Evolutionary conservation across 1,140 invertebrate genomes (phyloP).

Genomic region (Telenomus remus): DNA sequence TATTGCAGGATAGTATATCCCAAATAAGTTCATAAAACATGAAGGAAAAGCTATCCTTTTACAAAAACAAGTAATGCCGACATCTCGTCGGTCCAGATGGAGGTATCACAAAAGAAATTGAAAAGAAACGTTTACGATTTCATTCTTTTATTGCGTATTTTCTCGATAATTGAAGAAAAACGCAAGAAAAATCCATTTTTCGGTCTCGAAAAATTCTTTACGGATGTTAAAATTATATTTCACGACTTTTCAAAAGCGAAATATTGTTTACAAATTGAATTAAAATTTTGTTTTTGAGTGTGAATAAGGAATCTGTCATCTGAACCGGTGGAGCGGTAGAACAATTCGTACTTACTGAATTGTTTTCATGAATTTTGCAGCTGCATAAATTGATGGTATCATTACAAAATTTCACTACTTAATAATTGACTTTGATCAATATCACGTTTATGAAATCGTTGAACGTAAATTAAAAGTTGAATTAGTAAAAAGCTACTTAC

Average conservation of each 20-base stretch:
- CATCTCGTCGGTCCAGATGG: conserved; percentile 26
- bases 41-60: conserved; percentile 51
- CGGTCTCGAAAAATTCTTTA: no score
- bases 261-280: no score
- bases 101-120: no score
- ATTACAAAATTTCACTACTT: conserved; percentile 14
- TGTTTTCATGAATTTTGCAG: conserved; percentile 10
- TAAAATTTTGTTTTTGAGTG: no score
- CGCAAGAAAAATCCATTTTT: no score
- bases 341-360: not conserved
- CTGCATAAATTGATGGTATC: conserved; percentile 32
- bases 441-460: conserved; percentile 33
- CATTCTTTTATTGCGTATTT: not conserved
- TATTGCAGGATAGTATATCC: conserved; percentile 58
- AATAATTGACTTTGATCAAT: conserved; percentile 28
- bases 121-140: conserved; percentile 17
- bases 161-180: no score
- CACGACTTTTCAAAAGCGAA: no score
- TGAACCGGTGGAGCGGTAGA: no score
- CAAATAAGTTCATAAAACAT: conserved; percentile 71
- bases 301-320: no score
- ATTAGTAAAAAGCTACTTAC: conserved; percentile 27
- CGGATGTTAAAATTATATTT: no score
- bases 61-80: conserved; percentile 52
- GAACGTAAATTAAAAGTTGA: conserved; percentile 35